Percentiles rank a stretch among this genome's conserved stretches.
Conservation (phyloP, 2,888 invertebrate species). For the Craniophora ligustri region DNA sequence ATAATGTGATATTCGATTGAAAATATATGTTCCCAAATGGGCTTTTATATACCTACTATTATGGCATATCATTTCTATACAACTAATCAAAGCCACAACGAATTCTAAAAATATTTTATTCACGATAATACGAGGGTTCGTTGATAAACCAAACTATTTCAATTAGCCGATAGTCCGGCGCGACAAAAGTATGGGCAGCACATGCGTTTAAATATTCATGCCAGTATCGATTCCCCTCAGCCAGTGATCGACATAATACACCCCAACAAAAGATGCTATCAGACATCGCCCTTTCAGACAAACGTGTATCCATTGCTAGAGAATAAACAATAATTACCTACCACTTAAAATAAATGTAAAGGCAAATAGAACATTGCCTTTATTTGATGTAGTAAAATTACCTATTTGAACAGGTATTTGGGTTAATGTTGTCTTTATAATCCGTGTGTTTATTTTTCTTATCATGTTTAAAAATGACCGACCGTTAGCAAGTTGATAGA, state of each 20-base stretch:
- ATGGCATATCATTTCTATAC: neutral
- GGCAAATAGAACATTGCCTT: conserved; percentile 41
- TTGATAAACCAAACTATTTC: conserved; percentile 77
- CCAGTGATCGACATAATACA: conserved; percentile 66
- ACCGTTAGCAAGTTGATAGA: too few relatives aligned
- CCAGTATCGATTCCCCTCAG: conserved; percentile 74
- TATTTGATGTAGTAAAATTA: conserved; percentile 37
- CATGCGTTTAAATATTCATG: conserved; percentile 84
- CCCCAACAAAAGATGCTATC: conserved; percentile 85
- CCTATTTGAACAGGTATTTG: conserved; percentile 41
- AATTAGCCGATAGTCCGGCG: conserved; percentile 73
- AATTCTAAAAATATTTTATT: conserved; percentile 53
- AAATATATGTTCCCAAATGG: conserved; percentile 11
- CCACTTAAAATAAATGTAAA: conserved; percentile 47
- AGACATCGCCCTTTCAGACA: conserved; percentile 78
- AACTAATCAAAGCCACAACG: conserved; percentile 20
- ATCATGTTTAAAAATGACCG: too few relatives aligned
- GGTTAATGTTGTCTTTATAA: conserved; percentile 22
- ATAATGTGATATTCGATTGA: neutral
- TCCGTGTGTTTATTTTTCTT: conserved; percentile 4
- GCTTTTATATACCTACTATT: neutral
- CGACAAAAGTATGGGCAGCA: conserved; percentile 70
- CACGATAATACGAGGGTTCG: conserved; percentile 56
- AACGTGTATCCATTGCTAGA: conserved; percentile 62
- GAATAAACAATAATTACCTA: conserved; percentile 63